These are phyloP conservation scores for Caradrina clavipalpis DNA, from an alignment of 2,888 invertebrate species.

Conservation along the genomic window DNA sequence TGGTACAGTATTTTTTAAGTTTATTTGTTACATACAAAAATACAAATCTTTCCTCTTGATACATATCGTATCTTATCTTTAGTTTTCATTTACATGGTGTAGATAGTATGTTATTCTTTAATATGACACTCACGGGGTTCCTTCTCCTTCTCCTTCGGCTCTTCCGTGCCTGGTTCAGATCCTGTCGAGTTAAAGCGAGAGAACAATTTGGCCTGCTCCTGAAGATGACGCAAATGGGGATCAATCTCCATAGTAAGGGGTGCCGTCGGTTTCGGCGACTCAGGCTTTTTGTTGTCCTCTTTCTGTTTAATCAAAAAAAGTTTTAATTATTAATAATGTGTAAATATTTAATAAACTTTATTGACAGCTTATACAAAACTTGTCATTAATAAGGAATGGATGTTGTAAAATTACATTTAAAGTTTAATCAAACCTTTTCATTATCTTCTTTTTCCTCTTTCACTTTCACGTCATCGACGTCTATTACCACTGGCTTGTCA, in stretches of 20 bases:
- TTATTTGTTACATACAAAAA: too few relatives aligned
- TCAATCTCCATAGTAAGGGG: constrained; percentile 89
- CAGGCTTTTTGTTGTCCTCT: constrained; percentile 78
- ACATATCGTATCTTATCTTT: too few relatives aligned
- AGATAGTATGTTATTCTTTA: background rate
- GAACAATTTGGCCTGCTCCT: constrained; percentile 90
- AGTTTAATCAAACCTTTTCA: constrained; percentile 79
- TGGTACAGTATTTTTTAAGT: too few relatives aligned
- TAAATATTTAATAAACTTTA: background rate
- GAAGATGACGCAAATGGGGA: constrained; percentile 87
- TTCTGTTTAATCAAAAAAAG: constrained; percentile 19
- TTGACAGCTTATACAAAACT: background rate
- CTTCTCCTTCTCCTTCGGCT: constrained; percentile 77
- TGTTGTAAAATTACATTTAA: constrained; percentile 12
- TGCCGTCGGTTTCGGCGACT: constrained; percentile 82
- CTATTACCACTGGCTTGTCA: constrained; percentile 85
- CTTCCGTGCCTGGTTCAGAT: constrained; percentile 76
- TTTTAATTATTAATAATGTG: background rate
- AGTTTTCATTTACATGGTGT: too few relatives aligned
- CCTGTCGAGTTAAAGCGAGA: constrained; percentile 85
- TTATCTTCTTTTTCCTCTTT: constrained; percentile 84
- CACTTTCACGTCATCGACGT: constrained; percentile 84
- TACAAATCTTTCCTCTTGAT: too few relatives aligned
- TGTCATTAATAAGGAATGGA: background rate
- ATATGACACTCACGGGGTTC: constrained; percentile 82